Evolutionary conservation across 2,113 vertebrate genomes (phyloP).

Genomic region (Vulpes lagopus): DNA sequence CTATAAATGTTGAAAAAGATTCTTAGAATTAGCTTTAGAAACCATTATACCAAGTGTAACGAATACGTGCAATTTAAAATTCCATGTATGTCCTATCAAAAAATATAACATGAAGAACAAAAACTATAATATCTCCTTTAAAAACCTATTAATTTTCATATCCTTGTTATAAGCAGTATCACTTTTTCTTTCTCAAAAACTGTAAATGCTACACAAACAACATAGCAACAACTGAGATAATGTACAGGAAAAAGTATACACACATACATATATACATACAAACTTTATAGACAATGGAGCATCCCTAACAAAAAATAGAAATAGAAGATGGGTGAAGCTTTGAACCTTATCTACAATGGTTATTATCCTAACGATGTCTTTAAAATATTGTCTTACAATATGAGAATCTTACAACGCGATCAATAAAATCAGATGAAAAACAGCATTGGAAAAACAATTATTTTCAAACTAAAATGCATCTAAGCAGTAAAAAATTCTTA

Average conservation of each 20-base stretch:
- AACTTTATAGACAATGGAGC: neutral
- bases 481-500: constrained; percentile 30
- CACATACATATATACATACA: neutral
- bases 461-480: constrained; percentile 34
- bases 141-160: constrained; percentile 13
- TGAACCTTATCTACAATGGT: neutral
- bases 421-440: constrained; percentile 19
- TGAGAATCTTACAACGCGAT: neutral
- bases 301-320: neutral
- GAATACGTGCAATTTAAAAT: constrained; percentile 18
- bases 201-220: constrained; percentile 42
- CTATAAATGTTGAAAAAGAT: constrained; percentile 16
- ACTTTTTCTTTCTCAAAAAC: constrained; percentile 16
- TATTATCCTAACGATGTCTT: neutral
- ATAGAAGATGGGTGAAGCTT: neutral
- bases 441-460: neutral
- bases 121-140: neutral
- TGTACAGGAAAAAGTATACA: neutral
- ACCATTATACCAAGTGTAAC: neutral
- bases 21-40: constrained; percentile 50
- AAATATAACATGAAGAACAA: neutral
- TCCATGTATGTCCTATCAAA: neutral
- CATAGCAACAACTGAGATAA: neutral
- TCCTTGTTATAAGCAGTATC: neutral
- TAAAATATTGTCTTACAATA: constrained; percentile 35